Conservation (phyloP, 2,888 invertebrate genomes). For the Catocala sponsa region DNA sequence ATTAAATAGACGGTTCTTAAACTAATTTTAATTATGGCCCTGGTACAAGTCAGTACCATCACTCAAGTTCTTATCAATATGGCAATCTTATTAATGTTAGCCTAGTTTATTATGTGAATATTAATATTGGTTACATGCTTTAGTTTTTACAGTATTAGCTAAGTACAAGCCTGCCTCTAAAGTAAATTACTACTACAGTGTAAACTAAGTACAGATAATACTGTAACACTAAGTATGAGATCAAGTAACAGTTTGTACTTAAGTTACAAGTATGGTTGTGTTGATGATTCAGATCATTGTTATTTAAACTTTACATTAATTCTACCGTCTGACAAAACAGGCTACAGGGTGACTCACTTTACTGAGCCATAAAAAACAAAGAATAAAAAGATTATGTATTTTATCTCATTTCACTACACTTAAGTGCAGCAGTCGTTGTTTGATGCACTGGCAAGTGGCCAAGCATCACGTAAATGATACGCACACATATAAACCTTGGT, state of each 20-base stretch:
- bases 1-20: conserved; percentile 20
- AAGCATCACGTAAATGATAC: conserved; percentile 57
- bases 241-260: too few species aligned
- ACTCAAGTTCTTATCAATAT: conserved; percentile 10
- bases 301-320: conserved; percentile 6
- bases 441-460: conserved; percentile 70
- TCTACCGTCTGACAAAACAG: conserved; percentile 25
- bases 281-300: conserved; percentile 19
- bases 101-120: neutral
- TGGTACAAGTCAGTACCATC: conserved; percentile 27
- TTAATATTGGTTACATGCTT: neutral
- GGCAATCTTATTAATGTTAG: conserved; percentile 5
- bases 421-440: conserved; percentile 51
- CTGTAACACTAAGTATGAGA: too few species aligned
- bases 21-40: conserved; percentile 25
- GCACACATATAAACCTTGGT: conserved; percentile 55
- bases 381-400: conserved; percentile 43
- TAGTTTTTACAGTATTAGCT: too few species aligned
- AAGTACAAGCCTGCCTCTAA: too few species aligned
- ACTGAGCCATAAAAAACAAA: conserved; percentile 53
- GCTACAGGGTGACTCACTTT: conserved; percentile 41
- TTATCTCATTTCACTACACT: conserved; percentile 54
- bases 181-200: too few species aligned
- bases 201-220: too few species aligned
- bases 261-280: neutral